Conservation (phyloP, 2,113 vertebrate species). For the Neolamprologus cancellatus region DNA sequence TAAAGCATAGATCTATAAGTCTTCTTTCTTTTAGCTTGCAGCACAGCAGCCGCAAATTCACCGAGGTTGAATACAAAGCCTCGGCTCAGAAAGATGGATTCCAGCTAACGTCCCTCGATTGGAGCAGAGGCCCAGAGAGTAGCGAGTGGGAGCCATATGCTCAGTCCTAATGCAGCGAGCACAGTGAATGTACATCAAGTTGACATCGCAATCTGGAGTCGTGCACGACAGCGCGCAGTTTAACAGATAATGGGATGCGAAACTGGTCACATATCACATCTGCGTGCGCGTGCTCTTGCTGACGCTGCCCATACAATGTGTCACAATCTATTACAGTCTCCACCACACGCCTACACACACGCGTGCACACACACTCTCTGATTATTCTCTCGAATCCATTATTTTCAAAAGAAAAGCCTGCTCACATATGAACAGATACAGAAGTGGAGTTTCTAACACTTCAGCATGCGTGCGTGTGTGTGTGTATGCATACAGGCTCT, state of each 20-base stretch:
- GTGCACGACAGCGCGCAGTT: background rate
- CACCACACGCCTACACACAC: background rate
- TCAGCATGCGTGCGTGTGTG: background rate
- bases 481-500: background rate
- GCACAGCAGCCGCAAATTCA: background rate
- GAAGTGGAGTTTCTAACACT: background rate
- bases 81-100: background rate
- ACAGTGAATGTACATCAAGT: background rate
- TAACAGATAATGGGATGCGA: conserved; percentile 34
- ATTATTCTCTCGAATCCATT: background rate
- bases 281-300: conserved; percentile 11
- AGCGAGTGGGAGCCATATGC: conserved; percentile 8
- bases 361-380: background rate
- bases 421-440: background rate
- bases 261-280: conserved; percentile 41
- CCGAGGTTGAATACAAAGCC: conserved; percentile 7
- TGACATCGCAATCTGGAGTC: conserved; percentile 37
- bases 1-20: background rate
- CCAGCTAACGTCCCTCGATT: background rate
- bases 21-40: background rate
- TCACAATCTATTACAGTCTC: conserved; percentile 37
- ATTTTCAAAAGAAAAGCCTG: background rate
- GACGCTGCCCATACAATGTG: conserved; percentile 10
- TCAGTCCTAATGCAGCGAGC: background rate
- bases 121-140: background rate